Percentiles rank a stretch among this genome's conserved stretches.
phyloP scores from a whole-genome alignment of 2,888 invertebrate genomes.

The Luffia ferchaultella region DNA sequence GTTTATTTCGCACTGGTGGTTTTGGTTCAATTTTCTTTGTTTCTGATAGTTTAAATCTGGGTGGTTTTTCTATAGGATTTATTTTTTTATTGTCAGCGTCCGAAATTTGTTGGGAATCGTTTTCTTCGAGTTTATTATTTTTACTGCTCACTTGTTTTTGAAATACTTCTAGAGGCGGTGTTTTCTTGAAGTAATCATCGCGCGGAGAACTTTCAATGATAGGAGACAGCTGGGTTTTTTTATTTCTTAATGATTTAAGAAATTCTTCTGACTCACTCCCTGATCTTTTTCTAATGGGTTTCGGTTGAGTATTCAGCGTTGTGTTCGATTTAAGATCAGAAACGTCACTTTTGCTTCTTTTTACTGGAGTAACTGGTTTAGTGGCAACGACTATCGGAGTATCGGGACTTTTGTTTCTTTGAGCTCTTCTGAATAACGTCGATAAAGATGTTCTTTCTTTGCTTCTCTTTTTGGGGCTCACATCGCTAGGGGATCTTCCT shows the following conservation, averaged over 20 bases:
- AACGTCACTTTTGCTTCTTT: slow-evolving; percentile 71
- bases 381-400: slow-evolving; percentile 52
- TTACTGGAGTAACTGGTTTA: slow-evolving; percentile 49
- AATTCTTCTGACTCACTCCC: slow-evolving; percentile 70
- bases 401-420: slow-evolving; percentile 57
- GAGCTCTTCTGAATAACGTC: slow-evolving; percentile 70
- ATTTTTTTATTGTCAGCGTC: slow-evolving; percentile 38
- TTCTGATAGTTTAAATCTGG: slow-evolving; percentile 43
- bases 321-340: slow-evolving; percentile 68
- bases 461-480: slow-evolving; percentile 43
- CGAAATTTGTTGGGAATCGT: slow-evolving; percentile 25
- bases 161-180: slow-evolving; percentile 43
- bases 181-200: slow-evolving; percentile 72
- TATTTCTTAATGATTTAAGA: slow-evolving; percentile 57
- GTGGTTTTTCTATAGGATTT: slow-evolving; percentile 56
- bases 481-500: slow-evolving; percentile 67
- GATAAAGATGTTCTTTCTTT: slow-evolving; percentile 71
- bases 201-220: slow-evolving; percentile 80
- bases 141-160: slow-evolving; percentile 38
- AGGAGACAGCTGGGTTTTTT: slow-evolving; percentile 77
- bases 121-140: slow-evolving; percentile 28
- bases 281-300: slow-evolving; percentile 64
- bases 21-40: slow-evolving; percentile 42
- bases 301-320: slow-evolving; percentile 40
- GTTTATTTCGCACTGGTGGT: slow-evolving; percentile 40